phyloP scores from a whole-genome alignment of 2,113 vertebrate genomes.

The Siphamia tubifer region DNA sequence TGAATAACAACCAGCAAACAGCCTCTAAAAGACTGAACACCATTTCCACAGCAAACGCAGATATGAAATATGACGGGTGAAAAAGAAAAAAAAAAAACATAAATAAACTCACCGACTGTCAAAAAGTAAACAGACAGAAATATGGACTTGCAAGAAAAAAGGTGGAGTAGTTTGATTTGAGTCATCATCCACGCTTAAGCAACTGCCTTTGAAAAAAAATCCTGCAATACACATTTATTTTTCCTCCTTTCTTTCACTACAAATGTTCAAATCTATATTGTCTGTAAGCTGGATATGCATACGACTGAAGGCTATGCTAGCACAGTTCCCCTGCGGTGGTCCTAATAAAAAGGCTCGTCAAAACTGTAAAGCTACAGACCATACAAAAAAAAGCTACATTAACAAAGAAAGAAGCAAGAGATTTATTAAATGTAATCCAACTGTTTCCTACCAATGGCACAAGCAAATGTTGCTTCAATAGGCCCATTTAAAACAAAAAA shows the following conservation, averaged over 20 bases:
- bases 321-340: not conserved
- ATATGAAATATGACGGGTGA: conserved; percentile 47
- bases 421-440: too few relatives aligned
- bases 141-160: conserved; percentile 6
- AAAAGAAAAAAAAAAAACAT: conserved; percentile 20
- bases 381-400: too few relatives aligned
- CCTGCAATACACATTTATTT: not conserved
- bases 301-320: not conserved
- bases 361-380: too few relatives aligned
- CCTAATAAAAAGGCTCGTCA: not conserved
- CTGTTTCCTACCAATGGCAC: too few relatives aligned
- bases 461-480: too few relatives aligned
- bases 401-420: too few relatives aligned
- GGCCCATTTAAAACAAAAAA: too few relatives aligned
- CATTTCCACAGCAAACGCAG: conserved; percentile 37
- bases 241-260: not conserved
- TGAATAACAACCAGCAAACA: conserved; percentile 63
- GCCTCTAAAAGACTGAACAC: conserved; percentile 44
- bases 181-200: conserved; percentile 15
- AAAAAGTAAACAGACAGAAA: conserved; percentile 49
- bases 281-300: not conserved
- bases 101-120: conserved; percentile 27
- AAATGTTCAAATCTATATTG: conserved; percentile 10
- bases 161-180: conserved; percentile 24
- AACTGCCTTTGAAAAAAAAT: conserved; percentile 25